phyloP scores from a whole-genome alignment of 2,113 vertebrate genomes.

The Sinocyclocheilus grahami region DNA sequence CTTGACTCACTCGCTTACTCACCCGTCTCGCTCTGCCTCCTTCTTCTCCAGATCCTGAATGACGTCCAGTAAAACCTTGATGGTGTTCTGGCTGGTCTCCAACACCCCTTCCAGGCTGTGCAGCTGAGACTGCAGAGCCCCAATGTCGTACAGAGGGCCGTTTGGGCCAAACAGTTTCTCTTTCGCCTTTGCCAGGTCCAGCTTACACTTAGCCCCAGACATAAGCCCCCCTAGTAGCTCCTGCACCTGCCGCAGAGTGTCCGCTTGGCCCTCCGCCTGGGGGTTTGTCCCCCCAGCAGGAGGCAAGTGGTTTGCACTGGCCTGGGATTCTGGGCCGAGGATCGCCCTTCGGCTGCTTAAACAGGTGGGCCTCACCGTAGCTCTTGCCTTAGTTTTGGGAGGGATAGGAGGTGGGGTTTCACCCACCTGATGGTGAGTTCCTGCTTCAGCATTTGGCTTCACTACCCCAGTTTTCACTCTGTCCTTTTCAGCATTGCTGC shows the following conservation, averaged over 20 bases:
- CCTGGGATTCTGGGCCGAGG: constrained; percentile 73
- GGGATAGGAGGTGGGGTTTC: constrained; percentile 61
- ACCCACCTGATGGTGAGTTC: constrained; percentile 62
- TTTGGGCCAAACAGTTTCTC: constrained; percentile 70
- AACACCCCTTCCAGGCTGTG: constrained; percentile 86
- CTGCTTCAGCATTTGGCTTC: constrained; percentile 55
- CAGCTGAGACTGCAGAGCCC: constrained; percentile 81
- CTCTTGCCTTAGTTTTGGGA: constrained; percentile 59
- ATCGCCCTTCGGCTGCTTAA: constrained; percentile 49
- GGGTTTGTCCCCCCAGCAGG: constrained; percentile 61
- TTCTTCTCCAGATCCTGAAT: constrained; percentile 91
- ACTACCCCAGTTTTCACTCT: constrained; percentile 61
- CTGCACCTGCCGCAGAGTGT: constrained; percentile 77
- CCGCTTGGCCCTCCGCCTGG: constrained; percentile 69
- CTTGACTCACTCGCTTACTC: constrained; percentile 58
- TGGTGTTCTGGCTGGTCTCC: constrained; percentile 89
- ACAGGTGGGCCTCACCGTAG: constrained; percentile 73
- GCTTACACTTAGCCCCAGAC: constrained; percentile 75
- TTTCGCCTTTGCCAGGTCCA: constrained; percentile 68
- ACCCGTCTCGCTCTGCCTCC: constrained; percentile 86
- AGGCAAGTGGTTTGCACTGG: constrained; percentile 63
- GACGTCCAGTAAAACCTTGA: constrained; percentile 85
- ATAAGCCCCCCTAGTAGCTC: constrained; percentile 82
- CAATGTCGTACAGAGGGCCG: constrained; percentile 73
- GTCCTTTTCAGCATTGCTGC: constrained; percentile 59